These are phyloP conservation scores for Trichoplusia ni DNA, from an alignment of 1,140 invertebrate genomes.

Conservation along the genomic window DNA sequence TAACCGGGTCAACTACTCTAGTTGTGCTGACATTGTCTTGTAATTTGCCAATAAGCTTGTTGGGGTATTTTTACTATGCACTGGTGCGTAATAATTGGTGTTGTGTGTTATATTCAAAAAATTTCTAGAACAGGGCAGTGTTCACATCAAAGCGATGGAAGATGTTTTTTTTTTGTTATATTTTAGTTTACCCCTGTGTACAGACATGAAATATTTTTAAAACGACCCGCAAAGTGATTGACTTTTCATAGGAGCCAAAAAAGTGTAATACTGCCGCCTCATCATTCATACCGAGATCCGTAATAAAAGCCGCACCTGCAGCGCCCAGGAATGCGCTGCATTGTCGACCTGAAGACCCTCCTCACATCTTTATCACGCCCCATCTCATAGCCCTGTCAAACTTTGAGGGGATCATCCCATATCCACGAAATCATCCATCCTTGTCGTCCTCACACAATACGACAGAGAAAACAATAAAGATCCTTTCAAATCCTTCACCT, in stretches of 20 bases:
- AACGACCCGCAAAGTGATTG: too few species aligned
- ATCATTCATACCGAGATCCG: too few species aligned
- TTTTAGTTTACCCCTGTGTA: too few species aligned
- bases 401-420: slow-evolving; percentile 18
- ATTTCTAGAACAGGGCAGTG: too few species aligned
- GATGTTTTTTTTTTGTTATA: too few species aligned
- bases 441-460: slow-evolving; percentile 8
- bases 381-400: slow-evolving; percentile 19
- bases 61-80: background rate
- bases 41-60: slow-evolving; percentile 12
- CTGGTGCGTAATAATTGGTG: too few species aligned
- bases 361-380: slow-evolving; percentile 4
- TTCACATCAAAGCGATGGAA: too few species aligned
- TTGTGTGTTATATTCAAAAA: too few species aligned
- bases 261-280: too few species aligned
- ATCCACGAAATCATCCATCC: slow-evolving; percentile 9
- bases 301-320: slow-evolving; percentile 11
- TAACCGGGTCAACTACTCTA: slow-evolving; percentile 11
- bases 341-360: slow-evolving; percentile 8
- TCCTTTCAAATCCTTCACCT: slow-evolving; percentile 28
- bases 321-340: slow-evolving; percentile 10
- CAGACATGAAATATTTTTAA: too few species aligned
- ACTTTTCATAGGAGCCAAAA: too few species aligned
- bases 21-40: background rate
- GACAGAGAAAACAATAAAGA: slow-evolving; percentile 32